Conservation (phyloP, 2,797 vertebrate genomes). For the Pangasius macronema region DNA sequence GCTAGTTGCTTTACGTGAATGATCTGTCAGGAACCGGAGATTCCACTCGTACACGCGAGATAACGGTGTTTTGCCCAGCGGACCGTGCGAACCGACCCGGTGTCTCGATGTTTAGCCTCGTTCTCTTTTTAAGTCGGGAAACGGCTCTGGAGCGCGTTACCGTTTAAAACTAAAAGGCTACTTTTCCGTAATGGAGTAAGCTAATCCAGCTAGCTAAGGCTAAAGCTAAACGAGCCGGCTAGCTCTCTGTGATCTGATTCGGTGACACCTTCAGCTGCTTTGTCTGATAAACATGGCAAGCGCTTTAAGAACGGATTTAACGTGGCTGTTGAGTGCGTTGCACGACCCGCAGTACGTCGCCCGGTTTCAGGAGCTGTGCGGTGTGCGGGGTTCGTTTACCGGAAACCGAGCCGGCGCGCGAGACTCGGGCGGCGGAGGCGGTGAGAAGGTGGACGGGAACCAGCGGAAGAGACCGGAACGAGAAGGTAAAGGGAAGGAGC, state of each 20-base stretch:
- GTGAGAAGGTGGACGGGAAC: constrained; percentile 13
- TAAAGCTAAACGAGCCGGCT: constrained; percentile 44
- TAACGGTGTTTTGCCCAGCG: constrained; percentile 28
- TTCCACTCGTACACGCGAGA: not conserved
- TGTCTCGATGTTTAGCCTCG: not conserved
- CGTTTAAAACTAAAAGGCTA: not conserved
- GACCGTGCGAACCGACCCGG: not conserved
- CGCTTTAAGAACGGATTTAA: constrained; percentile 32
- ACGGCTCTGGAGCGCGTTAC: not conserved
- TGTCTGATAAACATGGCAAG: constrained; percentile 40
- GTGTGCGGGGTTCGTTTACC: constrained; percentile 74
- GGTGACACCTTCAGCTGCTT: not conserved
- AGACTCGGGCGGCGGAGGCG: not conserved
- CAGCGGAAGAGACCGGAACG: not conserved
- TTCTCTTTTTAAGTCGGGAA: not conserved
- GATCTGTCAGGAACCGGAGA: constrained; percentile 59
- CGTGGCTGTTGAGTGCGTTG: constrained; percentile 66
- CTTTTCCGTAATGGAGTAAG: not conserved
- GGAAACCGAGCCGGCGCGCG: constrained; percentile 1
- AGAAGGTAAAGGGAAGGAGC: not conserved
- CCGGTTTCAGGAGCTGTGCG: constrained; percentile 86
- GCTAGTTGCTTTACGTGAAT: not conserved
- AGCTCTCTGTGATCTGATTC: not conserved
- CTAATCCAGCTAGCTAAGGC: constrained; percentile 2
- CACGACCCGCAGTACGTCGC: constrained; percentile 88